Evolutionary conservation across 2,888 invertebrate species (phyloP).

Genomic region (Nasonia oneida): DNA sequence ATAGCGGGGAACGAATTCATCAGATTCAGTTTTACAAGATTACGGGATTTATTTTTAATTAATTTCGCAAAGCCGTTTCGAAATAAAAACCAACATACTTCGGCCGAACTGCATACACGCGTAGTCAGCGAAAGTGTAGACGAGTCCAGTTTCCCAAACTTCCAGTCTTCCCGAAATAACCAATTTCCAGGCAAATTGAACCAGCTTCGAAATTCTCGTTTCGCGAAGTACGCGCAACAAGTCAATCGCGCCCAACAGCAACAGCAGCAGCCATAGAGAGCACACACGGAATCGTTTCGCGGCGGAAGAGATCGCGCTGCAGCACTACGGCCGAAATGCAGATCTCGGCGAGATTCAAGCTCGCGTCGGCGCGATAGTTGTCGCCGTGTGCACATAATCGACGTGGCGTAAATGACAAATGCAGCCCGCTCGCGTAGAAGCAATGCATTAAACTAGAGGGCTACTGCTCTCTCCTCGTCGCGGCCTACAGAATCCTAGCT

Average conservation of each 20-base stretch:
- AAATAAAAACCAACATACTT: not conserved
- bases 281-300: not conserved
- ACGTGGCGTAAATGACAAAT: slow-evolving; percentile 55
- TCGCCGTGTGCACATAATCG: slow-evolving; percentile 36
- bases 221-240: slow-evolving; percentile 37
- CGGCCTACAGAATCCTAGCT: slow-evolving; percentile 23
- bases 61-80: not conserved
- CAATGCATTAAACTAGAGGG: slow-evolving; percentile 17
- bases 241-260: slow-evolving; percentile 31
- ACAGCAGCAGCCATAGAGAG: not conserved
- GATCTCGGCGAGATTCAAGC: slow-evolving; percentile 23
- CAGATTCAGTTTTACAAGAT: not conserved
- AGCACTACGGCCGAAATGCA: slow-evolving; percentile 18
- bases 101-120: too few species aligned
- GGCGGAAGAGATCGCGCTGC: slow-evolving; percentile 15
- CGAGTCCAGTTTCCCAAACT: not conserved
- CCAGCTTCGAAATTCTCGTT: not conserved
- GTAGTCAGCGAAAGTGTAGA: not conserved
- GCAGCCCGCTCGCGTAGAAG: not conserved
- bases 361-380: slow-evolving; percentile 9
- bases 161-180: not conserved
- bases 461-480: not conserved
- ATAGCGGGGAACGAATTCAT: not conserved
- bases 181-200: not conserved
- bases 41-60: not conserved